phyloP scores from a whole-genome alignment of 2,888 invertebrate genomes.

The Anorthoa munda region DNA sequence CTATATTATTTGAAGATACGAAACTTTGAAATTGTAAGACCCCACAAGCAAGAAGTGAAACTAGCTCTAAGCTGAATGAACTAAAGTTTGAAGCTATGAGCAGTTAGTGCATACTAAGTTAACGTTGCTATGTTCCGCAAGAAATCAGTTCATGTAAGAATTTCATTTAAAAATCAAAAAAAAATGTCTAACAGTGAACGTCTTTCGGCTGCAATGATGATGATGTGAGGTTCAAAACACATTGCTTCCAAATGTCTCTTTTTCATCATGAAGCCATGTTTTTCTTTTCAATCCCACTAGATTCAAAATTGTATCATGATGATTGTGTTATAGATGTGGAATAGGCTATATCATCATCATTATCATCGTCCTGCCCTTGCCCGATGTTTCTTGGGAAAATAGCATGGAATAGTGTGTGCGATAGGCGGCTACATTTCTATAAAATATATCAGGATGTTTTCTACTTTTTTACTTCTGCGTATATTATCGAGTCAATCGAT shows the following conservation, averaged over 20 bases:
- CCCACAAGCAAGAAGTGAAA: constrained; percentile 1
- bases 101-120: constrained; percentile 32
- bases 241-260: constrained; percentile 4
- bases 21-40: constrained; percentile 11
- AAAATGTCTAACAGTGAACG: no score
- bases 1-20: background rate
- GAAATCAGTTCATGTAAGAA: constrained; percentile 19
- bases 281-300: background rate
- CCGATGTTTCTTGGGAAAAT: background rate
- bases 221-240: background rate
- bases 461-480: background rate
- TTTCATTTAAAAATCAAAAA: constrained; percentile 29
- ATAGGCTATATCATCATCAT: background rate
- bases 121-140: background rate
- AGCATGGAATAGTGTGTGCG: background rate
- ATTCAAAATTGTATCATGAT: background rate
- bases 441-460: background rate
- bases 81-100: constrained; percentile 23
- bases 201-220: no score
- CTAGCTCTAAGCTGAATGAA: background rate
- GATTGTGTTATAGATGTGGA: no score
- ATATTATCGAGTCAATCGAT: background rate
- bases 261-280: background rate
- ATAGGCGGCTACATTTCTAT: background rate
- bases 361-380: no score